Conservation (phyloP, 2,888 invertebrate genomes). For the Pardosa pseudoannulata region DNA sequence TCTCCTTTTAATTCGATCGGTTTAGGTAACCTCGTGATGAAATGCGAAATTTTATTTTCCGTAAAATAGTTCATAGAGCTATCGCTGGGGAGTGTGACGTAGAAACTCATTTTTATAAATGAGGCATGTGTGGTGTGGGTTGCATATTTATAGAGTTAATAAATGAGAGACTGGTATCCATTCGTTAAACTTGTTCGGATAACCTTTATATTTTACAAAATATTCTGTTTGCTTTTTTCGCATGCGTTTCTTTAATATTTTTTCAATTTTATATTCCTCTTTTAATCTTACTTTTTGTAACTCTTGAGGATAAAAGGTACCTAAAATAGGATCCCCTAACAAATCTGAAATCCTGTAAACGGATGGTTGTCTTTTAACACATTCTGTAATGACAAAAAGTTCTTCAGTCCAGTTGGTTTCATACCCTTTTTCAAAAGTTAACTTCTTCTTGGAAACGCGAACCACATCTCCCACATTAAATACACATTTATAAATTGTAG, state of each 20-base stretch:
- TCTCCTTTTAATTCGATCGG: constrained; percentile 73
- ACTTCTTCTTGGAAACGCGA: constrained; percentile 25
- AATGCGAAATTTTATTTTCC: constrained; percentile 75
- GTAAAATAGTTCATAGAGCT: constrained; percentile 74
- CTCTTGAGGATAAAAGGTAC: constrained; percentile 32
- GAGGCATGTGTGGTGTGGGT: not conserved
- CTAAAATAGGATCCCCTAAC: constrained; percentile 11
- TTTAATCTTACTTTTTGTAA: constrained; percentile 21
- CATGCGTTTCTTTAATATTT: constrained; percentile 25
- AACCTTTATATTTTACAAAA: constrained; percentile 32
- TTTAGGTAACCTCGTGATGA: constrained; percentile 74
- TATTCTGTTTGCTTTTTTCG: constrained; percentile 15
- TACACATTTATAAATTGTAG: not conserved
- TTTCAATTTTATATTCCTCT: constrained; percentile 13
- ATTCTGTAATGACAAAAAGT: constrained; percentile 23
- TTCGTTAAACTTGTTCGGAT: constrained; percentile 23
- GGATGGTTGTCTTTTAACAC: constrained; percentile 1
- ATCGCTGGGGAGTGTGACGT: constrained; percentile 74
- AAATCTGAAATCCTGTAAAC: constrained; percentile 23
- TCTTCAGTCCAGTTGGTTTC: constrained; percentile 48
- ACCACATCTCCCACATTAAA: constrained; percentile 27
- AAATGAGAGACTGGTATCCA: constrained; percentile 21
- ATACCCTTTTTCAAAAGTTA: constrained; percentile 17
- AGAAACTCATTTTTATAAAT: constrained; percentile 40
- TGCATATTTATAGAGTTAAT: constrained; percentile 22